These are phyloP conservation scores for Lepidocolaptes lacrymiger DNA, from an alignment of 2,797 vertebrate genomes.

Conservation along the genomic window DNA sequence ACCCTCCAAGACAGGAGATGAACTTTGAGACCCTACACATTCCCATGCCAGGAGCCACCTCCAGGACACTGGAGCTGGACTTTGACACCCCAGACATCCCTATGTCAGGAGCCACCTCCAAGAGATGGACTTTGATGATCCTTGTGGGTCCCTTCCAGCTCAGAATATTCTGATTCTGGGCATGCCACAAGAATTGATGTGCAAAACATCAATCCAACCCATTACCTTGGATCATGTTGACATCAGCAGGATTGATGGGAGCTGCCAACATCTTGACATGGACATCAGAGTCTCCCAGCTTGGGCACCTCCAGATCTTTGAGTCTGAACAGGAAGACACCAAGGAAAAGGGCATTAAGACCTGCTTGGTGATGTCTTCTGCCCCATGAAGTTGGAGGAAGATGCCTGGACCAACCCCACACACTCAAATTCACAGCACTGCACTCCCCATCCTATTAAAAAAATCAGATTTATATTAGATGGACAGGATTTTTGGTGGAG, in stretches of 20 bases:
- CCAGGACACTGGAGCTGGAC: neutral
- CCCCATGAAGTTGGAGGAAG: neutral
- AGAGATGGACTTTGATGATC: neutral
- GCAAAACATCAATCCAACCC: too few relatives aligned
- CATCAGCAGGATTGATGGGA: conserved; percentile 93
- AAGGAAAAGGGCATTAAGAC: neutral
- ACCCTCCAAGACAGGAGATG: too few relatives aligned
- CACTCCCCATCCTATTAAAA: neutral
- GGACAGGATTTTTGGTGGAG: neutral
- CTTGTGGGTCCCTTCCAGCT: neutral
- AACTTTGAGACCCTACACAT: too few relatives aligned
- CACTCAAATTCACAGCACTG: neutral
- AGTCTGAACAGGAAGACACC: conserved; percentile 77
- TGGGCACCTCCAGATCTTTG: conserved; percentile 78
- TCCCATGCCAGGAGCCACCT: neutral
- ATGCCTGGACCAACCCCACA: too few relatives aligned
- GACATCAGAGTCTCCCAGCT: conserved; percentile 79
- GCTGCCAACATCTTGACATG: conserved; percentile 90
- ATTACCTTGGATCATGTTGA: conserved; percentile 93
- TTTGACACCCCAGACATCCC: neutral
- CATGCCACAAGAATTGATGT: fast-evolving
- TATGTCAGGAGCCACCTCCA: too few relatives aligned
- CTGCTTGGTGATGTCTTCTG: neutral
- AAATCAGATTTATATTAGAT: neutral
- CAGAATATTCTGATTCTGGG: neutral